A percentile compares a stretch with the other conserved stretches of the same genome.
phyloP scores from a whole-genome alignment of 2,888 invertebrate species.

The Sesia apiformis region DNA sequence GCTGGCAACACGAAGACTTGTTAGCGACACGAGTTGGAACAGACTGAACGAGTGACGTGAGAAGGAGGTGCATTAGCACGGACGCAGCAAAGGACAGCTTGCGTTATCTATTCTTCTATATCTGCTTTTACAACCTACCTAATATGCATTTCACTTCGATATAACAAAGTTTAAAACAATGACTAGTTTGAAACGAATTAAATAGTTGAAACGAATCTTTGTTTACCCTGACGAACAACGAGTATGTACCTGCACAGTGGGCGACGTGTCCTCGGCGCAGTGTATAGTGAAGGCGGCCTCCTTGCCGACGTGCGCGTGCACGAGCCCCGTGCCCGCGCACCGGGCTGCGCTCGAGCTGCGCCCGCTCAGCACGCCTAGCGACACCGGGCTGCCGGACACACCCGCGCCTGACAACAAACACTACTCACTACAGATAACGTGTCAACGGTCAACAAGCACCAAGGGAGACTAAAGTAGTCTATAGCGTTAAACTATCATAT shows the following conservation, averaged over 20 bases:
- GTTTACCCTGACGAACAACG: neutral
- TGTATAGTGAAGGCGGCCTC: constrained; percentile 82
- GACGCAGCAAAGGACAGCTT: too few species aligned
- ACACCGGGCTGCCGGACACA: constrained; percentile 77
- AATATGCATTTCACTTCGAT: too few species aligned
- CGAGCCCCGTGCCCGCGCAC: constrained; percentile 80
- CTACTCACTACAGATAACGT: too few species aligned
- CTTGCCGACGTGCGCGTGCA: constrained; percentile 80
- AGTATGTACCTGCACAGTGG: constrained; percentile 75
- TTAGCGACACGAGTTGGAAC: too few species aligned
- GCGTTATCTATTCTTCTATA: too few species aligned
- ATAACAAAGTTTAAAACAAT: neutral
- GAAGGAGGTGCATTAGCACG: too few species aligned
- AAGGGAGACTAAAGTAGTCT: too few species aligned
- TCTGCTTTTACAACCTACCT: too few species aligned
- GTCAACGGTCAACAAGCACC: too few species aligned
- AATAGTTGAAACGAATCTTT: neutral
- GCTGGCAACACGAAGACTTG: too few species aligned
- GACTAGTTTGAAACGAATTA: neutral
- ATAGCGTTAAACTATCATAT: too few species aligned
- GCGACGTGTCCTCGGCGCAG: constrained; percentile 69
- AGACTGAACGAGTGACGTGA: too few species aligned
- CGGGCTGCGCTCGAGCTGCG: constrained; percentile 63
- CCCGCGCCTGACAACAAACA: constrained; percentile 35
- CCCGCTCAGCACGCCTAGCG: constrained; percentile 59